Conservation (phyloP, 2,888 invertebrate genomes). For the Synanthedon andrenaeformis region DNA sequence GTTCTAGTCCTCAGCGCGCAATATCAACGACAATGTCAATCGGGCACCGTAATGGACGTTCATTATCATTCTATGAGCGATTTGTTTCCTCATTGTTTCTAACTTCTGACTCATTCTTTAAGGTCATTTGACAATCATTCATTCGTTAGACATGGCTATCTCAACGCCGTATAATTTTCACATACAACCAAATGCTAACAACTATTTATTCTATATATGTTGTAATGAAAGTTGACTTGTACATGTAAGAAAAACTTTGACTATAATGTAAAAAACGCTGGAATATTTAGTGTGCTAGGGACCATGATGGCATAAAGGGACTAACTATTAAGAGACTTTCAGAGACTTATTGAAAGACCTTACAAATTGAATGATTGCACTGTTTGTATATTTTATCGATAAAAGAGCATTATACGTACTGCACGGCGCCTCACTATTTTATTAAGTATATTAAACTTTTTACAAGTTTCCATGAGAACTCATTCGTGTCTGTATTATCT, state of each 20-base stretch:
- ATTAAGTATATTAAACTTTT: constrained; percentile 33
- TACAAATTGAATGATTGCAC: no score
- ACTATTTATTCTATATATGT: no score
- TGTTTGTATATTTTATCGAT: constrained; percentile 1
- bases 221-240: no score
- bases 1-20: neutral
- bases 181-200: no score
- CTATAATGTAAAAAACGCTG: no score
- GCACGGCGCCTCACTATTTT: constrained; percentile 17
- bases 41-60: constrained; percentile 10
- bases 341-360: no score
- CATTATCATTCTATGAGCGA: constrained; percentile 36
- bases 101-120: constrained; percentile 17
- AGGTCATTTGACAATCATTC: neutral
- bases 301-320: no score
- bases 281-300: no score
- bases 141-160: neutral
- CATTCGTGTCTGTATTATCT: constrained; percentile 27
- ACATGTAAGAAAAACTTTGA: no score
- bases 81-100: constrained; percentile 39
- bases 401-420: neutral
- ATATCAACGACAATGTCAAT: constrained; percentile 13
- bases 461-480: constrained; percentile 31
- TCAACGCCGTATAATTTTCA: neutral
- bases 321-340: no score